A percentile compares a stretch with the other conserved stretches of the same genome.
These are phyloP conservation scores for Xerus inauris DNA, from an alignment of 2,113 vertebrate species.

Conservation along the genomic window DNA sequence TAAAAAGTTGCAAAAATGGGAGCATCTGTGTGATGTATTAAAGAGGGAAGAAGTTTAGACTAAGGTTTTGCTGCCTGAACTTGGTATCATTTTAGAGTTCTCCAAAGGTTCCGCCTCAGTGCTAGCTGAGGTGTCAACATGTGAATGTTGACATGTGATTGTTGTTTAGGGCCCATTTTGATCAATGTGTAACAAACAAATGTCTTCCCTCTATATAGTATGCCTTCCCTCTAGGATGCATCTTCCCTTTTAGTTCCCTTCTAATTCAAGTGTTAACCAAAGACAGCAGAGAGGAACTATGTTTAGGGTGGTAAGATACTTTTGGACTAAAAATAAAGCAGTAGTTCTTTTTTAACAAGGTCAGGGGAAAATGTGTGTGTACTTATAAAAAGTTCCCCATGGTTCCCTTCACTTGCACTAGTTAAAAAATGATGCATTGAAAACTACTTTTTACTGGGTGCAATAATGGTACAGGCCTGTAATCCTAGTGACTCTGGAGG, in stretches of 20 bases:
- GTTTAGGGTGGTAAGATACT: constrained; percentile 51
- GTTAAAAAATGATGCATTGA: constrained; percentile 35
- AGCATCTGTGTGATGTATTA: background rate
- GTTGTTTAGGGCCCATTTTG: background rate
- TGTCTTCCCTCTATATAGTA: background rate
- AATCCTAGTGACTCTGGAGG: no score
- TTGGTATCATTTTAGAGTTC: constrained; percentile 8
- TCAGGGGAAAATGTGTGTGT: constrained; percentile 13
- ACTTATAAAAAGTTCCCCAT: constrained; percentile 26
- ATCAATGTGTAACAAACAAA: background rate
- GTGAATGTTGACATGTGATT: background rate
- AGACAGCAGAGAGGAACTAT: constrained; percentile 44
- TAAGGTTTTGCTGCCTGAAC: background rate
- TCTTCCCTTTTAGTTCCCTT: constrained; percentile 50
- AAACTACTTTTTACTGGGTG: background rate
- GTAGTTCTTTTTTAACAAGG: constrained; percentile 50
- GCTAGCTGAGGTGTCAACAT: background rate
- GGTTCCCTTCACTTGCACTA: constrained; percentile 6
- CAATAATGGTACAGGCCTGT: no score
- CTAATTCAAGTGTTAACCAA: constrained; percentile 8
- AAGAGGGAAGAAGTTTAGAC: constrained; percentile 17
- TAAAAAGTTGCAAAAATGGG: background rate
- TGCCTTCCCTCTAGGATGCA: background rate
- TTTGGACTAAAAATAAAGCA: constrained; percentile 60
- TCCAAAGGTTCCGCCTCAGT: background rate